Conservation (phyloP, 1,140 invertebrate genomes). For the Bicyclus anynana region DNA sequence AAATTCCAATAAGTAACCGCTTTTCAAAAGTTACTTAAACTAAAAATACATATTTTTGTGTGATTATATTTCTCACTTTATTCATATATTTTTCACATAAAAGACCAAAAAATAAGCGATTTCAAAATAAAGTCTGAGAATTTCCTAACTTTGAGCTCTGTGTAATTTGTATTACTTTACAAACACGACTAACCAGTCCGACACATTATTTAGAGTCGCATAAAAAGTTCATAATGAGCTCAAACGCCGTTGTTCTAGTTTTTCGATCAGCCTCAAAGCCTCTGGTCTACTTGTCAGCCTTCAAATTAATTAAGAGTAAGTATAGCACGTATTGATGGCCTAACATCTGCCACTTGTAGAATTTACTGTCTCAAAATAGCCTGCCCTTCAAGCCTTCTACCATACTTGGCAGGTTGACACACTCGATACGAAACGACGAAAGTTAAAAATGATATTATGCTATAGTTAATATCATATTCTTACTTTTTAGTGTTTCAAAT, state of each 20-base stretch:
- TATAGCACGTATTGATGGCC: not conserved
- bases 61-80: no score
- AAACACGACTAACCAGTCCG: not conserved
- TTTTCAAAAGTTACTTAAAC: no score
- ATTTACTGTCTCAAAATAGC: conserved; percentile 7
- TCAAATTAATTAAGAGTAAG: conserved; percentile 1
- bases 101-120: no score
- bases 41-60: no score
- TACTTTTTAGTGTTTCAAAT: no score
- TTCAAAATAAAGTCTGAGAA: no score
- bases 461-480: not conserved
- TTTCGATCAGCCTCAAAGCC: not conserved
- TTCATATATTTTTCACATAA: no score
- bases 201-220: not conserved
- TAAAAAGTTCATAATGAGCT: not conserved
- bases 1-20: no score
- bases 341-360: conserved; percentile 5
- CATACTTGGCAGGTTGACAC: conserved; percentile 4
- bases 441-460: not conserved
- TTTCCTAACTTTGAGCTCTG: no score
- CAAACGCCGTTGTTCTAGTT: not conserved
- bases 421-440: not conserved
- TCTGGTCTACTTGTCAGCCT: not conserved
- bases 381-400: not conserved
- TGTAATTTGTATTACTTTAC: not conserved